phyloP scores from a whole-genome alignment of 2,113 vertebrate species.

The Hiodon tergisus region DNA sequence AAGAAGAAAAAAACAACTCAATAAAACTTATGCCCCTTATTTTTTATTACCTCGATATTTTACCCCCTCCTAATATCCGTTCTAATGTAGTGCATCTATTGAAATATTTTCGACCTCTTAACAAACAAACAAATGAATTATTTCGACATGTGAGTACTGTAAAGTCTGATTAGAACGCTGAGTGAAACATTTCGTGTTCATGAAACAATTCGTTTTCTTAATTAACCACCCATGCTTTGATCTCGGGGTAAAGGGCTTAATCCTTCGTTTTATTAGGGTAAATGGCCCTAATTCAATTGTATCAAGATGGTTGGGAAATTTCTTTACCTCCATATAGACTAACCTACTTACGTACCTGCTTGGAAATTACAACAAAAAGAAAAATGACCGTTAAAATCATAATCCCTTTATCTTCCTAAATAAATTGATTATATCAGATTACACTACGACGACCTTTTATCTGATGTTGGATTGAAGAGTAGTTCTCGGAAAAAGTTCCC shows the following conservation, averaged over 20 bases:
- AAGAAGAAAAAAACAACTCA: conserved; percentile 47
- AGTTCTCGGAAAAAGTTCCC: conserved; percentile 36
- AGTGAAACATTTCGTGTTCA: conserved; percentile 67
- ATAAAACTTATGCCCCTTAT: conserved; percentile 55
- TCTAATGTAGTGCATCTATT: conserved; percentile 37
- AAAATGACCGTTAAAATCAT: conserved; percentile 32
- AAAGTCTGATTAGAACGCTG: conserved; percentile 64
- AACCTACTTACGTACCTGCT: conserved; percentile 45
- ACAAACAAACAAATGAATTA: conserved; percentile 41
- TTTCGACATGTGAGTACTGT: conserved; percentile 60
- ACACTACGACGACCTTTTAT: conserved; percentile 49
- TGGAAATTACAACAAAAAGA: conserved; percentile 43
- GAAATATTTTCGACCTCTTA: conserved; percentile 55
- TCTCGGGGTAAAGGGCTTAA: conserved; percentile 68
- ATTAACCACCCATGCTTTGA: conserved; percentile 70
- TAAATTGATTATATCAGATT: conserved; percentile 48
- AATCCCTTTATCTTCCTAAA: conserved; percentile 51
- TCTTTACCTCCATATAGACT: conserved; percentile 47
- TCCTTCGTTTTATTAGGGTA: conserved; percentile 67
- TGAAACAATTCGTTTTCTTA: conserved; percentile 66
- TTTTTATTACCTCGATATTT: conserved; percentile 54
- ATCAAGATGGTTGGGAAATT: conserved; percentile 64
- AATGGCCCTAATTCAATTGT: conserved; percentile 60
- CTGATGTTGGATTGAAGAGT: conserved; percentile 45
- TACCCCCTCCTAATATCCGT: conserved; percentile 36